These are phyloP conservation scores for Aselliscus stoliczkanus DNA, from an alignment of 2,797 vertebrate species.

Conservation along the genomic window DNA sequence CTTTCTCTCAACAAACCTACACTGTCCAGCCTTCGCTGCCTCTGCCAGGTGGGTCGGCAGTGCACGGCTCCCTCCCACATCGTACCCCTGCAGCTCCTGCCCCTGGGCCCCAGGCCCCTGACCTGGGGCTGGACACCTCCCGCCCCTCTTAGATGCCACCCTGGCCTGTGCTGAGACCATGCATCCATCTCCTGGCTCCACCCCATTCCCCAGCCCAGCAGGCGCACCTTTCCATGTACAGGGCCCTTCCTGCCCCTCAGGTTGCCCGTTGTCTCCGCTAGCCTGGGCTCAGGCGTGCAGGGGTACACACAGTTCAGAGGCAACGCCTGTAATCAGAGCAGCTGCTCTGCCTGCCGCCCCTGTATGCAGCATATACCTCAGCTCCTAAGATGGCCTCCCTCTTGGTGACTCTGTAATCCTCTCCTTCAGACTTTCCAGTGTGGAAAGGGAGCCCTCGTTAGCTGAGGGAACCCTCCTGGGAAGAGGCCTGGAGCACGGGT, in stretches of 20 bases:
- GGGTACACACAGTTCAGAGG: background rate
- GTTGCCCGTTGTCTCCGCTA: background rate
- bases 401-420: background rate
- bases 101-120: background rate
- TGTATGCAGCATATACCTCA: too few species aligned
- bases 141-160: background rate
- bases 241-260: background rate
- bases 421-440: background rate
- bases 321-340: background rate
- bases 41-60: conserved; percentile 88
- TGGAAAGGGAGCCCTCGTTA: background rate
- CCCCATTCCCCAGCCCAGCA: background rate
- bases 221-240: fast-evolving
- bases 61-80: background rate
- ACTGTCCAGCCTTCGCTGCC: conserved; percentile 90
- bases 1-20: conserved; percentile 94
- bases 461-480: background rate
- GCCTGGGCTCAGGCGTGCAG: background rate
- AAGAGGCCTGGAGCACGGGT: background rate
- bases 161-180: fast-evolving
- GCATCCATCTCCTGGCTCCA: background rate
- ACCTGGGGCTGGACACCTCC: background rate
- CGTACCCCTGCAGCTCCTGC: background rate
- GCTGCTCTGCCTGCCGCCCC: background rate
- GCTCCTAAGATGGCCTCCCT: background rate